Conservation (phyloP, 2,888 invertebrate genomes). For the Nysson spinosus region DNA sequence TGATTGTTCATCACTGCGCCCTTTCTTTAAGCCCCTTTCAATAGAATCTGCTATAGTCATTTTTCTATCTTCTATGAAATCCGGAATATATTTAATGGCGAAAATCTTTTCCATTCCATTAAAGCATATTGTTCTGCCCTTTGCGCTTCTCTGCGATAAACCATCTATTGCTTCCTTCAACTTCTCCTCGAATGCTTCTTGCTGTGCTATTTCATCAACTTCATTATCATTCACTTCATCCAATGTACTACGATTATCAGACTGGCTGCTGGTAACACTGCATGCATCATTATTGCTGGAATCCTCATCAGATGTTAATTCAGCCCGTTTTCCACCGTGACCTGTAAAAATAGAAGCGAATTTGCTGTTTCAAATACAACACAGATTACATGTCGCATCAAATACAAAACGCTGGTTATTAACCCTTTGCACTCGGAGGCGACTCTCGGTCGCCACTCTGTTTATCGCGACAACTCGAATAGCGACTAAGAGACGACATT, state of each 20-base stretch:
- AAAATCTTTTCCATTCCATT: constrained; percentile 86
- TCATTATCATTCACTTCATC: constrained; percentile 80
- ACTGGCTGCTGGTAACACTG: constrained; percentile 88
- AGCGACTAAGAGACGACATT: too few relatives aligned
- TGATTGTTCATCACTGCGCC: constrained; percentile 88
- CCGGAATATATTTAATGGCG: constrained; percentile 87
- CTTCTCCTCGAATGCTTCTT: constrained; percentile 91
- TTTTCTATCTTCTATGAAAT: constrained; percentile 86
- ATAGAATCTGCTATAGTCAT: constrained; percentile 90
- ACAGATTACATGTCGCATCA: too few relatives aligned
- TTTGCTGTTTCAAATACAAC: too few relatives aligned
- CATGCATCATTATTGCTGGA: constrained; percentile 86
- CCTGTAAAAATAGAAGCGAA: constrained; percentile 55
- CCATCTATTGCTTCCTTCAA: constrained; percentile 92
- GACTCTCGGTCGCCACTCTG: too few relatives aligned
- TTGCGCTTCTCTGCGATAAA: constrained; percentile 91
- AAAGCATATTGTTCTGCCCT: constrained; percentile 86
- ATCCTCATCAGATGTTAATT: constrained; percentile 88
- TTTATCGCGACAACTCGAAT: too few relatives aligned
- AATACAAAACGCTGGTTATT: too few relatives aligned
- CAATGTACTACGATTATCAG: constrained; percentile 85
- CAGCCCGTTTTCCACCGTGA: constrained; percentile 78
- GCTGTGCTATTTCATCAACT: constrained; percentile 82
- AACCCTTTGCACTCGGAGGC: too few relatives aligned
- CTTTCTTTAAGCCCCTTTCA: constrained; percentile 89